Evolutionary conservation across 2,797 vertebrate genomes (phyloP), one percentile per base, ranked within the genome.

Genomic region (Mormyrops attenuatus): DNA sequence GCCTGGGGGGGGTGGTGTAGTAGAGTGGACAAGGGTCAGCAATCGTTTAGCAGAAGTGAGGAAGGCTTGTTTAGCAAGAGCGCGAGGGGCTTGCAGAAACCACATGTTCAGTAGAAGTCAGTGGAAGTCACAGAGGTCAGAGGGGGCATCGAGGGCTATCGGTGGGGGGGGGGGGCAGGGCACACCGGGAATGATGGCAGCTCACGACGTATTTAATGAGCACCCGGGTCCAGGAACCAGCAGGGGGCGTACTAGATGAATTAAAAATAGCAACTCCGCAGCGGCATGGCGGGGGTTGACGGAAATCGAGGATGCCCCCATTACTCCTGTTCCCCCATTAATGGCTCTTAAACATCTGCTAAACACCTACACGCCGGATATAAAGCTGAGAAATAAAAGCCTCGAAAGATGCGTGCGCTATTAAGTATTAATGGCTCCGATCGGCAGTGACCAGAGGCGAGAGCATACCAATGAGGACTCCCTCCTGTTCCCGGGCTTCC

Each of bases 351-450:
- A 55, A 50, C 53, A 86, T 5, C 11, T 52, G 57, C 80, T 88
- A 88, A 88, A 88, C 13, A 63, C 55, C 87, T 63, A 69, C 34
- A 55, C 22, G 73, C 49, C 17, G 34, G 22, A 88, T 49, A 63
- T 84, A 30, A 82, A 52, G 34, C 3, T 44, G 87, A 73, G 73
- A 49, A 50, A 17, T 30, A 55, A 69, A 69, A 86, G 73, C 34
- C 20, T 20, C 15, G 49, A 20, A 41, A 80, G 73, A 47, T 80
- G 41, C 30, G 77, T 5, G 20, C 20, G 30, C 5, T 87, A 88
- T 87, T 89, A 53, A 89, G 63, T 88, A 88, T 86, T 82, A 87
- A 89, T 88, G 88, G 89, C 66, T 87, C 85, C 22, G 8, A 49
- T 49, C 2, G 17, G 7, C 38, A n/a, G 38, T 84, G 80, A 85